A percentile compares a stretch with the other conserved stretches of the same genome.
phyloP scores from a whole-genome alignment of 2,797 vertebrate species.

The Microctenopoma steveboyesi region DNA sequence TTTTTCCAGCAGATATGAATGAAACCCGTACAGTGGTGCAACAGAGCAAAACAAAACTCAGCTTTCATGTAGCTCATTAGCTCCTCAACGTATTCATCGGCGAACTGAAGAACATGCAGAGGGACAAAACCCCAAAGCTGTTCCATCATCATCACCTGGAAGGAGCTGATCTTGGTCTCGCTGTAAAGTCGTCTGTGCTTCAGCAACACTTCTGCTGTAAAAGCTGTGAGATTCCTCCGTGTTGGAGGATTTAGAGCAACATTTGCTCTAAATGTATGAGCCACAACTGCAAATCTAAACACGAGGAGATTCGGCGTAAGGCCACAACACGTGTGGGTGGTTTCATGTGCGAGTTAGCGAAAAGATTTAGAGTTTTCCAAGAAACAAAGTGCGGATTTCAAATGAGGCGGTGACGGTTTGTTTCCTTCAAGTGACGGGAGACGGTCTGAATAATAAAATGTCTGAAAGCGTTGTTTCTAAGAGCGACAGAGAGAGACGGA shows the following conservation, averaged over 20 bases:
- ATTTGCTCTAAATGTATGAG: not conserved
- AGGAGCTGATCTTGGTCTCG: too few relatives aligned
- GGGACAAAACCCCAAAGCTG: too few relatives aligned
- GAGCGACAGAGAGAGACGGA: constrained; percentile 9
- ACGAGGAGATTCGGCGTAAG: constrained; percentile 7
- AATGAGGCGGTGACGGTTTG: constrained; percentile 21
- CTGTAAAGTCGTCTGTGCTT: not conserved
- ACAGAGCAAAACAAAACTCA: not conserved
- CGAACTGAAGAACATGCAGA: not conserved
- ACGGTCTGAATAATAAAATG: constrained; percentile 43
- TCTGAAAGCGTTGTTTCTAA: constrained; percentile 34
- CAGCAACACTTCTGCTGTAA: not conserved
- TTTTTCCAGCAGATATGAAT: too few relatives aligned
- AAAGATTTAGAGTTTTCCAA: constrained; percentile 17
- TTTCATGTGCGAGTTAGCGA: constrained; percentile 28
- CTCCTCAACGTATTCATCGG: not conserved
- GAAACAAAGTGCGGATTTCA: constrained; percentile 15
- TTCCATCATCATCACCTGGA: too few relatives aligned
- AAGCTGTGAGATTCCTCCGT: not conserved
- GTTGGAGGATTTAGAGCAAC: not conserved
- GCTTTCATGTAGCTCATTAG: not conserved
- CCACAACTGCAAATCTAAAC: constrained; percentile 3
- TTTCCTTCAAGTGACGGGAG: constrained; percentile 22
- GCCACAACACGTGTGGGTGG: constrained; percentile 28
- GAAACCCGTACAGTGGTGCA: too few relatives aligned